phyloP scores from a whole-genome alignment of 2,888 invertebrate species.

The Noctua comes region DNA sequence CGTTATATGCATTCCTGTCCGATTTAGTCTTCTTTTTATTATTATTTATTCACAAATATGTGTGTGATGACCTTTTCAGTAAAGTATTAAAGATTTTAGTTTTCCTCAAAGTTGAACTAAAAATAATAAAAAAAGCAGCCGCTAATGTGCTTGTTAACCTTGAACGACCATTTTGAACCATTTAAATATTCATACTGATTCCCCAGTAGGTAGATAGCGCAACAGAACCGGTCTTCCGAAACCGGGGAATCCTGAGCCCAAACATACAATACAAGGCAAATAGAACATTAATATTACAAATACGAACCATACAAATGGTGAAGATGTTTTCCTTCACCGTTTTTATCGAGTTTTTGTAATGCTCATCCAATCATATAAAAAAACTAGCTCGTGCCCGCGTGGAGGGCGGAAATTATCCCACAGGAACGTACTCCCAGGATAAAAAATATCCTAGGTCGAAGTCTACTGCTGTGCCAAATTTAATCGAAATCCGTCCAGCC shows the following conservation, averaged over 20 bases:
- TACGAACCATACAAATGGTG: background rate
- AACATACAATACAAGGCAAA: background rate
- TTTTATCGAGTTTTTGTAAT: background rate
- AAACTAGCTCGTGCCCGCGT: background rate
- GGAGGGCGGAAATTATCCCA: background rate
- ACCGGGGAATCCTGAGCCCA: background rate
- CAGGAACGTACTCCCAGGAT: background rate
- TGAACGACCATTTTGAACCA: background rate
- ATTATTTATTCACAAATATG: background rate
- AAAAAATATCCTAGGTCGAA: background rate
- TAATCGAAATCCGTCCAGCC: background rate
- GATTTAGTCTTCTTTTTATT: background rate
- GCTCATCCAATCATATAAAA: background rate
- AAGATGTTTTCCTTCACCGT: background rate
- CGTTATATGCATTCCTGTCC: background rate
- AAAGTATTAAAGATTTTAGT: background rate
- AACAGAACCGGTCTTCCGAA: background rate
- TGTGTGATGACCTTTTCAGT: background rate
- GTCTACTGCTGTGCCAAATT: background rate
- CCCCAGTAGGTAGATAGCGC: background rate
- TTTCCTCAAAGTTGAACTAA: background rate
- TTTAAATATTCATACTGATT: constrained; percentile 5
- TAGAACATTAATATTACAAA: background rate
- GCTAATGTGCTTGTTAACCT: background rate
- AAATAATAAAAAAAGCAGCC: background rate